phyloP scores from a whole-genome alignment of 92 coral and sea anemone genomes.

The Palythoa grandiflora region DNA sequence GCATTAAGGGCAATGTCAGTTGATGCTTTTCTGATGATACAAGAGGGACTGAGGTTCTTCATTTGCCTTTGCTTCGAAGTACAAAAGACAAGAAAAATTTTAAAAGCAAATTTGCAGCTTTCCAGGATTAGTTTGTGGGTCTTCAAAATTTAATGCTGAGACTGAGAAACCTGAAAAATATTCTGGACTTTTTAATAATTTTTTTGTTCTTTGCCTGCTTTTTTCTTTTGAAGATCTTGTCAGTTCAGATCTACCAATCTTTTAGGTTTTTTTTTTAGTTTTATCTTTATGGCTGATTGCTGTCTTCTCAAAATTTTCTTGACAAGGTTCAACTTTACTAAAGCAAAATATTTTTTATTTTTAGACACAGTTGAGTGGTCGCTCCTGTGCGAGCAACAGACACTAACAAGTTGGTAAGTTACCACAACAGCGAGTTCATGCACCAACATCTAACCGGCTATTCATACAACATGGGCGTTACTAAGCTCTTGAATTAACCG shows the following conservation, averaged over 20 bases:
- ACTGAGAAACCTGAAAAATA: not conserved
- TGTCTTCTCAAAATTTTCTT: not conserved
- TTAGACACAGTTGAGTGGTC: not conserved
- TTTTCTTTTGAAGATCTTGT: not conserved
- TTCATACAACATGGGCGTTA: not conserved
- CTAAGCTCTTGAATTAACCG: not conserved
- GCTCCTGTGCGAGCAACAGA: not conserved
- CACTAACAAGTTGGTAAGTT: too few species aligned
- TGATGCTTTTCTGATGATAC: not conserved
- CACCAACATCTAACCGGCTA: not conserved
- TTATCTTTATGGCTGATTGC: not conserved
- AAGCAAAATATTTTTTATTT: not conserved
- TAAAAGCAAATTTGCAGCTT: not conserved
- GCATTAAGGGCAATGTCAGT: not conserved
- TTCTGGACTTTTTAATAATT: not conserved
- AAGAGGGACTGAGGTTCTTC: not conserved
- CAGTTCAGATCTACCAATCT: not conserved
- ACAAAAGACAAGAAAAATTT: not conserved
- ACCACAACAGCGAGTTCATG: not conserved
- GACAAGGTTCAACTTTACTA: not conserved
- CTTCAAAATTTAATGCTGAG: not conserved
- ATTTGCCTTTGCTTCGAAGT: not conserved
- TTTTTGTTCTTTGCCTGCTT: not conserved
- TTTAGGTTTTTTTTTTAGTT: not conserved
- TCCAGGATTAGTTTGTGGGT: not conserved